Percentiles rank a stretch among this genome's conserved stretches.
Evolutionary conservation across 1,140 invertebrate species (phyloP).

Genomic region (Akabosia matsudoensis): DNA sequence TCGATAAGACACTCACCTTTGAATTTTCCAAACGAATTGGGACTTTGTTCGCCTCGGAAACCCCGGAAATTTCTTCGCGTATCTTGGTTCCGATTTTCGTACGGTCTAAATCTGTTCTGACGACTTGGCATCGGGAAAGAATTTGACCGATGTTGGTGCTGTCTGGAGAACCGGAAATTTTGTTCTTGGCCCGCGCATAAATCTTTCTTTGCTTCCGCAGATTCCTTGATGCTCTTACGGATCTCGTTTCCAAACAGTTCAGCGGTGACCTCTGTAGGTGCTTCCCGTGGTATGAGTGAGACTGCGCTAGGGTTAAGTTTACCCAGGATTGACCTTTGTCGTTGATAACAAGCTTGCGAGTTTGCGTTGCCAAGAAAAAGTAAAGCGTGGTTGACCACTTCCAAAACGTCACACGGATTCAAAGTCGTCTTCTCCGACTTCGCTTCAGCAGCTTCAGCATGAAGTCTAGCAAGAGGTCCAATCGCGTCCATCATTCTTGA

Average conservation of each 20-base stretch:
- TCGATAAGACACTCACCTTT: too few relatives aligned
- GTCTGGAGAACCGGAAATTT: too few relatives aligned
- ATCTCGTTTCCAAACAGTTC: neutral
- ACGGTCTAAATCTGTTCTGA: neutral
- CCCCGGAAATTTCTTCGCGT: too few relatives aligned
- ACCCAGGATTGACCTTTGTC: neutral
- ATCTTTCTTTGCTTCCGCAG: neutral
- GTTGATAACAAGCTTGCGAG: neutral
- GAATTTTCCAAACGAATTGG: neutral
- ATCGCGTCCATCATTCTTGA: neutral
- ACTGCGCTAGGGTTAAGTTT: neutral
- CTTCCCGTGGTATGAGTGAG: neutral
- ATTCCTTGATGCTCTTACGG: neutral
- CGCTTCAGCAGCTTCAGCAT: neutral
- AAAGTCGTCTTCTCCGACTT: neutral
- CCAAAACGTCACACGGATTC: neutral
- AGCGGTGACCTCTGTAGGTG: neutral
- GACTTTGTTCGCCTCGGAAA: neutral
- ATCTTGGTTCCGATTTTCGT: neutral
- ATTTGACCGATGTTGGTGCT: too few relatives aligned
- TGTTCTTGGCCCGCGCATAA: neutral
- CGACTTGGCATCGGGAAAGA: too few relatives aligned
- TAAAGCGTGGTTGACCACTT: neutral
- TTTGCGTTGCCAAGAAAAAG: conserved; percentile 21
- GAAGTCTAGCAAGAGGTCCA: neutral